A percentile compares a stretch with the other conserved stretches of the same genome.
These are phyloP conservation scores for Calliopum simillimum DNA, from an alignment of 2,888 invertebrate species.

Conservation along the genomic window DNA sequence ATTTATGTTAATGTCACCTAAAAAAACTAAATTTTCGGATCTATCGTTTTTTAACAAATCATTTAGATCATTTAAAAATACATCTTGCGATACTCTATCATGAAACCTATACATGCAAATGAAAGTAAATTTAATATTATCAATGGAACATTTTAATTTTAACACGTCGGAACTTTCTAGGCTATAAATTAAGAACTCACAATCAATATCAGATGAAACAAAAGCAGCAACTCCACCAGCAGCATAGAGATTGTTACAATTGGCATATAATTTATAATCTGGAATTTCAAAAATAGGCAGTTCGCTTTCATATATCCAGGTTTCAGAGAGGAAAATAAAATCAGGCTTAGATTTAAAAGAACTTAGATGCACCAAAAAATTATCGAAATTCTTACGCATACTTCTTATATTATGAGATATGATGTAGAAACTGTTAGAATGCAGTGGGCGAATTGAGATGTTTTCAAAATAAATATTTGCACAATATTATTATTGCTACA, in stretches of 20 bases:
- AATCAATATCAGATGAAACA: too few species aligned
- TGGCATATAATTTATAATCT: not conserved
- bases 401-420: too few species aligned
- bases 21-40: not conserved
- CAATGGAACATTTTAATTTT: not conserved
- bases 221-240: not conserved
- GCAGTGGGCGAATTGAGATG: not conserved
- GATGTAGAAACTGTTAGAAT: too few species aligned
- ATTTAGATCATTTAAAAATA: conserved; percentile 8
- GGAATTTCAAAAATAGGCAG: not conserved
- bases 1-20: conserved; percentile 19
- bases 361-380: too few species aligned
- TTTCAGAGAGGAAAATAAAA: too few species aligned
- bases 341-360: too few species aligned
- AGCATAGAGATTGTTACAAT: conserved; percentile 4
- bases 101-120: conserved; percentile 22
- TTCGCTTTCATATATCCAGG: not conserved
- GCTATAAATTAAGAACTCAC: not conserved
- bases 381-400: too few species aligned
- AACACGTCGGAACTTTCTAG: not conserved
- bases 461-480: not conserved
- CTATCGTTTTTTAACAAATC: not conserved
- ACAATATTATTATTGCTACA: too few species aligned
- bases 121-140: not conserved
- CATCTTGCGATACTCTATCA: not conserved